Evolutionary conservation across 2,888 invertebrate species (phyloP), one percentile per base, ranked within the genome.

Genomic region (Eupithecia tripunctaria): DNA sequence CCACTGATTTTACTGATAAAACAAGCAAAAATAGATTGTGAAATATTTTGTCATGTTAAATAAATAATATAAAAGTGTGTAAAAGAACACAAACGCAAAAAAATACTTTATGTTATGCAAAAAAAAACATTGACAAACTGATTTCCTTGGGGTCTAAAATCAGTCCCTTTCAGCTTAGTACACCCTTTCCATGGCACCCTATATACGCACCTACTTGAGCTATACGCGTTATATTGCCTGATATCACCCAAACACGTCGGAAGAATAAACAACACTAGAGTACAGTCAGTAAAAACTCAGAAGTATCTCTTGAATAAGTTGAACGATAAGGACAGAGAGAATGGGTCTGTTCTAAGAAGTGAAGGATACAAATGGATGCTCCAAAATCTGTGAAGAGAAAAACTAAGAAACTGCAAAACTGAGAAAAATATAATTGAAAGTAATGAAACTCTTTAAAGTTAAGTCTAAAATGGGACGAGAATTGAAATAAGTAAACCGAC

Each of bases 201-300:
- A 18, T 62, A 68, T 51, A 68, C 69, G 41, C 72, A 38, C 25
- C 25, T 38, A 38, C 29, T 72, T 47, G 38, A 25, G 56, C 14
- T 56, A 56, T 56, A 56, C 5, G 25, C 21, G 25, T 56, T 56
- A 21, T 21, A 77, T 75, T 77, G 74, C 76, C 67, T 77, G 76
- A 75, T 76, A 77, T 74, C 74, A 74, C 76, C 75, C 72, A 73
- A 79, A 60, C 68, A 68, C 27, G 68, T 68, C 41, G 56, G 25
- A 15, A 59, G 65, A 70, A 70, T 70, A 65, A 65, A 70, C 27
- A 70, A 70, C 36, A 12, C 36, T 56, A n/a, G n/a, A 62, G 62
- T 29, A 63, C 27, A 15, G 59, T 59, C 62, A n/a, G 29, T 62
- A 29, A 32, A 36, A 62, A 63, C 10, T 36, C 21, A 63, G 29